phyloP scores from a whole-genome alignment of 92 coral and sea anemone genomes.

The Bergia sp. region DNA sequence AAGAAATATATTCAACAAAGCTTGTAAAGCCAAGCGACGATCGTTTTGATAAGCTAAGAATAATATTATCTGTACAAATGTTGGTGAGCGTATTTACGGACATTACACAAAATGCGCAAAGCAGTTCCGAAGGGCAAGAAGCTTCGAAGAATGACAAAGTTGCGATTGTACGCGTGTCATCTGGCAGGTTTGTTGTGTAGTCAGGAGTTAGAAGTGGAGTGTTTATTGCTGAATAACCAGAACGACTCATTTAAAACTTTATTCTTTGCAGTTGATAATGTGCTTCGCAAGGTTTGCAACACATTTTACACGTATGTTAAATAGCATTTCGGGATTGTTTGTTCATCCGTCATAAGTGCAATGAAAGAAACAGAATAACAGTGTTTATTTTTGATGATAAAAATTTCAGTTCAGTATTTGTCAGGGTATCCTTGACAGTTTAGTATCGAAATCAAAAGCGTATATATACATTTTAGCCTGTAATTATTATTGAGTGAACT shows the following conservation, averaged over 20 bases:
- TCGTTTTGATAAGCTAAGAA: slow-evolving; percentile 1
- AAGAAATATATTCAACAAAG: neutral
- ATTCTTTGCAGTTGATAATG: neutral
- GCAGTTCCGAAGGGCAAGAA: slow-evolving; percentile 33
- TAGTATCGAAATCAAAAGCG: too few relatives aligned
- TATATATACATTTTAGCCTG: too few relatives aligned
- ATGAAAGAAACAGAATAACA: neutral
- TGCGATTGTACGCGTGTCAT: slow-evolving; percentile 18
- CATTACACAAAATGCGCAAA: slow-evolving; percentile 12
- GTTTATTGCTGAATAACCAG: neutral
- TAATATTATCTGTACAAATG: slow-evolving; percentile 11
- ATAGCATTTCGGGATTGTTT: neutral
- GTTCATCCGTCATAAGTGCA: neutral
- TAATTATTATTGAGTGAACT: neutral
- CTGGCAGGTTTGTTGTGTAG: slow-evolving; percentile 33
- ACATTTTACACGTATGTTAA: neutral
- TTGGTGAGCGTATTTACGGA: neutral
- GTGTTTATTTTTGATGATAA: too few relatives aligned
- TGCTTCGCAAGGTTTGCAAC: neutral
- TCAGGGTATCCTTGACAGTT: neutral
- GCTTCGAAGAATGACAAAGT: slow-evolving; percentile 25
- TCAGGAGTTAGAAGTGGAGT: neutral
- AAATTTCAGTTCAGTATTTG: too few relatives aligned
- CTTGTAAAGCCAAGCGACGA: neutral
- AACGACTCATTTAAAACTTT: neutral